phyloP scores from a whole-genome alignment of 2,888 invertebrate genomes.

The Diabrotica balteata region DNA sequence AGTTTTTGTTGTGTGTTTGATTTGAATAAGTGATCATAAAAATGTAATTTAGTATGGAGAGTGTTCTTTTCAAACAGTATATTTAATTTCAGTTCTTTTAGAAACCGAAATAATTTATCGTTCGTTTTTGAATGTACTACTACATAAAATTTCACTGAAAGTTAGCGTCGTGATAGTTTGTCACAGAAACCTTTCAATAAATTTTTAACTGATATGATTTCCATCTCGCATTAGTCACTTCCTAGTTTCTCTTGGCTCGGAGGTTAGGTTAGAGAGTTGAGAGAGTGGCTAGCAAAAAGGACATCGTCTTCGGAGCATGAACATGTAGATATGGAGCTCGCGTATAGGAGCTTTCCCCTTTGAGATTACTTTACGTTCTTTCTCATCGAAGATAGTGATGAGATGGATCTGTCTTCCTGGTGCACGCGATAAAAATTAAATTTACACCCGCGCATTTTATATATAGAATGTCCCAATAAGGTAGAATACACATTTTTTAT shows the following conservation, averaged over 20 bases:
- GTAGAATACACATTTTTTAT: too few relatives aligned
- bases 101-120: too few relatives aligned
- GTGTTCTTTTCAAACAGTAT: too few relatives aligned
- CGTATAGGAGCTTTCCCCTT: conserved; percentile 46
- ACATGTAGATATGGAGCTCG: background rate
- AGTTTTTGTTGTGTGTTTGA: too few relatives aligned
- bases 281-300: conserved; percentile 1
- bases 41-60: too few relatives aligned
- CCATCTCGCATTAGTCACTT: conserved; percentile 15
- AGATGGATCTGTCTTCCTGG: background rate
- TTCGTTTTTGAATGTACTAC: too few relatives aligned
- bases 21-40: too few relatives aligned
- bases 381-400: conserved; percentile 39
- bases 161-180: conserved; percentile 6
- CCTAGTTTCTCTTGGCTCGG: conserved; percentile 20
- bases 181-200: conserved; percentile 10
- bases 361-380: conserved; percentile 30
- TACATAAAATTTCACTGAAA: background rate
- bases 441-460: background rate
- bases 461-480: background rate
- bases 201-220: conserved; percentile 20
- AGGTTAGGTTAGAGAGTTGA: conserved; percentile 15
- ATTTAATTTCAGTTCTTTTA: too few relatives aligned
- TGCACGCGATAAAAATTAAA: background rate
- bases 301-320: conserved; percentile 3